These are phyloP conservation scores for Butorides virescens DNA, from an alignment of 2,113 vertebrate species.

Conservation along the genomic window DNA sequence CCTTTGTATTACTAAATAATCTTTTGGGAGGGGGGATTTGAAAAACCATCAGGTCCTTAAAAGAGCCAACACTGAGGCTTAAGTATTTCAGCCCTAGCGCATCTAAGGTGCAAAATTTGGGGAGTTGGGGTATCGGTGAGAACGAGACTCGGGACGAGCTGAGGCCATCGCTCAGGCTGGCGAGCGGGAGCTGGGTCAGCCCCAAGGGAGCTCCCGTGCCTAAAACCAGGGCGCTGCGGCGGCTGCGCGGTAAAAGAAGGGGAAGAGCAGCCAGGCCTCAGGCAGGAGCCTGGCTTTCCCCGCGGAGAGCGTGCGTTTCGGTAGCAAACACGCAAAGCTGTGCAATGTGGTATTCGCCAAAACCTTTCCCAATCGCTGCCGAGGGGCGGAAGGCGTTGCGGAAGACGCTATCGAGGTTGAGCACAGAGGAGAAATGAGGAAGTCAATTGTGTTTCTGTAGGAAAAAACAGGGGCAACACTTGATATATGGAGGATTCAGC, in stretches of 20 bases:
- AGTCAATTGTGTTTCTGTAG: background rate
- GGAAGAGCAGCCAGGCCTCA: background rate
- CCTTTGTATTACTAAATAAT: constrained; percentile 72
- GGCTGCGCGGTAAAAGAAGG: background rate
- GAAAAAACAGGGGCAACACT: background rate
- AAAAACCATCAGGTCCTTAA: background rate
- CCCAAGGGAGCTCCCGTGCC: background rate
- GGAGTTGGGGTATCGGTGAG: fast-evolving
- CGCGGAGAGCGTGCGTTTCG: background rate
- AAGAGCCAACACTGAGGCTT: background rate
- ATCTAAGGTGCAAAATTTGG: background rate
- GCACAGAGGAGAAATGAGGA: background rate
- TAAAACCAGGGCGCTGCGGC: background rate
- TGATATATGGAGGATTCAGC: background rate
- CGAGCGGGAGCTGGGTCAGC: background rate
- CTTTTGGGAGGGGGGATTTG: background rate
- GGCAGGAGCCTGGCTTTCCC: fast-evolving
- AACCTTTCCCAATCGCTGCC: fast-evolving
- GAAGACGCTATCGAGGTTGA: background rate
- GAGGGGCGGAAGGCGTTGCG: background rate
- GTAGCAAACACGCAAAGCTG: background rate
- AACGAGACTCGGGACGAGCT: background rate
- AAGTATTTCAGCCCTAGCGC: background rate
- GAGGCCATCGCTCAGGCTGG: background rate
- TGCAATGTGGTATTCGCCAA: background rate